Conservation (phyloP, 2,888 invertebrate species). For the Sycophila texana region DNA sequence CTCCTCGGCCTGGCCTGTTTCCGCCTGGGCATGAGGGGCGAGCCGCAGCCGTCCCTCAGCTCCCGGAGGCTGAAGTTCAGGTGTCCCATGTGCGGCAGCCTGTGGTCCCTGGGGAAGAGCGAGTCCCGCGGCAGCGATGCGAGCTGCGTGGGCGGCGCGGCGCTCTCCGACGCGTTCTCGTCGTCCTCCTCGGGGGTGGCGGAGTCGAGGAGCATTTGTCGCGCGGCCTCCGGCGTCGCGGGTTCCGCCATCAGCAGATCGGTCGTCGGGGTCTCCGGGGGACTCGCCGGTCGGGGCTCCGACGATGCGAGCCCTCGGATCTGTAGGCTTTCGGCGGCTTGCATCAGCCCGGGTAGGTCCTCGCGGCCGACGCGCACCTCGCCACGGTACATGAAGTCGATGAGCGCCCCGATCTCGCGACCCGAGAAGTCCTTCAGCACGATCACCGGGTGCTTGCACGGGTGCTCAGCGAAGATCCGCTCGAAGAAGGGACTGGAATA, state of each 20-base stretch:
- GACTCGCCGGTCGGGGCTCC: constrained; percentile 75
- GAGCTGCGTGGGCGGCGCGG: constrained; percentile 73
- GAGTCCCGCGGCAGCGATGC: constrained; percentile 35
- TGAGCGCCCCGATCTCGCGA: constrained; percentile 92
- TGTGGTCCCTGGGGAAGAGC: constrained; percentile 63
- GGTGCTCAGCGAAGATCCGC: constrained; percentile 91
- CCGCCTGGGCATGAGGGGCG: constrained; percentile 84
- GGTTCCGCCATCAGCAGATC: constrained; percentile 77
- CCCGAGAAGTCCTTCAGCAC: constrained; percentile 93
- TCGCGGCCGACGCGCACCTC: constrained; percentile 93
- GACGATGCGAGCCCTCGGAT: constrained; percentile 85
- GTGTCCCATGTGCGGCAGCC: constrained; percentile 73
- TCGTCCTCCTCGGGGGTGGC: constrained; percentile 65
- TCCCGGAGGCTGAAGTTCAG: constrained; percentile 68
- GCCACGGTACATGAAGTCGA: constrained; percentile 96
- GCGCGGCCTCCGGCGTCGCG: constrained; percentile 76
- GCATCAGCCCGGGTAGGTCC: constrained; percentile 88
- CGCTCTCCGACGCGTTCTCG: constrained; percentile 65
- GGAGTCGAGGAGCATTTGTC: constrained; percentile 58
- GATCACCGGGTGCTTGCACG: constrained; percentile 95
- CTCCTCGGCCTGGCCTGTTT: constrained; percentile 91
- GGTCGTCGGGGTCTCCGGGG: constrained; percentile 75
- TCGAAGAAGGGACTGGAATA: constrained; percentile 90
- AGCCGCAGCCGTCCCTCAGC: constrained; percentile 80
- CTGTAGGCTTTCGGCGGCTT: constrained; percentile 91